phyloP scores from a whole-genome alignment of 2,797 vertebrate species.

The Nyctibius grandis region DNA sequence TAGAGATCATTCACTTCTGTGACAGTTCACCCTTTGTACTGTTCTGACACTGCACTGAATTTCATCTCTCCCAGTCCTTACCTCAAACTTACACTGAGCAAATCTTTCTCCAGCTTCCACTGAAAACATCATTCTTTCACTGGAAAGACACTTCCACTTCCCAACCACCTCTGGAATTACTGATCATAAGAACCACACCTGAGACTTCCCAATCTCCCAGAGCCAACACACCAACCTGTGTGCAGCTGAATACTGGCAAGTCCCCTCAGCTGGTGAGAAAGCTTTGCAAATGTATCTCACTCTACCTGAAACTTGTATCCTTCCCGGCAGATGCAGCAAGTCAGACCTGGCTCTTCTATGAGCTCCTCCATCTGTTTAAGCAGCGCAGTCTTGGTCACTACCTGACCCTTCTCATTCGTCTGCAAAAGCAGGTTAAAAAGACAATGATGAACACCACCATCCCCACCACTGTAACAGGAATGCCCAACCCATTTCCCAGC shows the following conservation, averaged over 20 bases:
- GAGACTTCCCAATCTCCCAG: not conserved
- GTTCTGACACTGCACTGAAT: not conserved
- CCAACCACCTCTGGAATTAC: not conserved
- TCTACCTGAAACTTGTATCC: slow-evolving; percentile 98
- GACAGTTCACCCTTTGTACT: not conserved
- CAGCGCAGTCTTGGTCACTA: slow-evolving; percentile 96
- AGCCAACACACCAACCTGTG: not conserved
- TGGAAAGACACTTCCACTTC: not conserved
- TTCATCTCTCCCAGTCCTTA: not conserved
- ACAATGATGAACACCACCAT: not conserved
- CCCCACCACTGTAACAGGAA: not conserved
- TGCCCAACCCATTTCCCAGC: not conserved
- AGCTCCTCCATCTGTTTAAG: slow-evolving; percentile 99
- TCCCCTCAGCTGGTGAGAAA: not conserved
- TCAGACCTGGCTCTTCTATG: slow-evolving; percentile 95
- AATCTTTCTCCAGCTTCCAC: not conserved
- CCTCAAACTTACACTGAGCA: not conserved
- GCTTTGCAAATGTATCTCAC: not conserved
- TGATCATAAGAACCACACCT: not conserved
- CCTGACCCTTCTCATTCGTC: slow-evolving; percentile 99
- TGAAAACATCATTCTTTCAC: not conserved
- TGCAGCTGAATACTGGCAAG: not conserved
- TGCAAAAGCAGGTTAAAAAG: slow-evolving; percentile 56
- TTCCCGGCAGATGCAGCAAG: slow-evolving; percentile 97
- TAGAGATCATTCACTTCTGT: not conserved